Evolutionary conservation across 2,888 invertebrate species (phyloP).

Genomic region (Sinelater perroti): DNA sequence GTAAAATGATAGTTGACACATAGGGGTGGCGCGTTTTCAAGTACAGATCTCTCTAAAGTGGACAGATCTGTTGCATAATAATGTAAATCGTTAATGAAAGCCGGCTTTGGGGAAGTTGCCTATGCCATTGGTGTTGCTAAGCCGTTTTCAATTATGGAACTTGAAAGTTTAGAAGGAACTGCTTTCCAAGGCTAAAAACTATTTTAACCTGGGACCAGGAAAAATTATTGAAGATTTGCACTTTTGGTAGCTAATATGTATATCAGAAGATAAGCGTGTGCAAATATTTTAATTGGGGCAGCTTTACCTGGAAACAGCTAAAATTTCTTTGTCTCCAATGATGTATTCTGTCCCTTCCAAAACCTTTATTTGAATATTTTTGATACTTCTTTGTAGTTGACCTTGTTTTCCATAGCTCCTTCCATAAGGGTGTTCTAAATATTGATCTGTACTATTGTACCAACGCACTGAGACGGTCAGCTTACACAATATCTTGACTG

Average conservation of each 20-base stretch:
- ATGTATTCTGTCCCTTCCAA: slow-evolving; percentile 56
- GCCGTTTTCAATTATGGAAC: slow-evolving; percentile 99
- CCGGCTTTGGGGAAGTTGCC: slow-evolving; percentile 89
- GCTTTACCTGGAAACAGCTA: slow-evolving; percentile 97
- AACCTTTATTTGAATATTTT: slow-evolving; percentile 22
- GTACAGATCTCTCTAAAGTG: slow-evolving; percentile 97
- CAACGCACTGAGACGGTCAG: slow-evolving; percentile 27
- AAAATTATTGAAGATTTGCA: slow-evolving; percentile 96
- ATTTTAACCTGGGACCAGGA: slow-evolving; percentile 97
- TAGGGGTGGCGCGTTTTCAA: slow-evolving; percentile 99
- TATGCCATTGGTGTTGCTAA: slow-evolving; percentile 99
- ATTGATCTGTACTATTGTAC: slow-evolving; percentile 44
- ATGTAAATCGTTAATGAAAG: slow-evolving; percentile 96
- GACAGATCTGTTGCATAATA: slow-evolving; percentile 99
- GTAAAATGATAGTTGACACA: slow-evolving; percentile 99
- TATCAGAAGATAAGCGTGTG: slow-evolving; percentile 98
- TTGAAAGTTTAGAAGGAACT: slow-evolving; percentile 86
- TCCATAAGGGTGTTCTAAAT: slow-evolving; percentile 53
- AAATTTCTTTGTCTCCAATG: slow-evolving; percentile 80
- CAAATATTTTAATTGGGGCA: slow-evolving; percentile 97
- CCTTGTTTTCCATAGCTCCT: slow-evolving; percentile 46
- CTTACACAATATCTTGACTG: slow-evolving; percentile 31
- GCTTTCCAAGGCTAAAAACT: slow-evolving; percentile 86
- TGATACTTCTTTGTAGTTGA: slow-evolving; percentile 50
- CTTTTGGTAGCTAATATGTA: slow-evolving; percentile 91